Evolutionary conservation across 2,888 invertebrate genomes (phyloP).

Genomic region (Xestia ashworthii): DNA sequence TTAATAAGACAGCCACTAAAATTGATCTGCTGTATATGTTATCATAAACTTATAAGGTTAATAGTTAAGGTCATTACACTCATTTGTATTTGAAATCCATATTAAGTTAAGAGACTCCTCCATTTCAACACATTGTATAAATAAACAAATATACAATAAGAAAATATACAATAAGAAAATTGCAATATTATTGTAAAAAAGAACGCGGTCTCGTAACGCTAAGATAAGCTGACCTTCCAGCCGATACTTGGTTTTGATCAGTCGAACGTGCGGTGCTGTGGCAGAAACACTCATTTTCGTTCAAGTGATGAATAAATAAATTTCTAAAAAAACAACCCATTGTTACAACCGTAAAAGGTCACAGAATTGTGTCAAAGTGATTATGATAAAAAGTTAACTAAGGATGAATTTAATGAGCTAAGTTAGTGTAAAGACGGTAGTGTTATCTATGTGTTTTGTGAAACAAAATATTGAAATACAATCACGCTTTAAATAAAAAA

Average conservation of each 20-base stretch:
- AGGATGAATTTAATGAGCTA: not conserved
- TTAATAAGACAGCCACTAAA: not conserved
- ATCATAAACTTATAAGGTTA: not conserved
- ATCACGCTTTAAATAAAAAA: not conserved
- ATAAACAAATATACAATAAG: not conserved
- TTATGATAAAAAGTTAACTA: conserved; percentile 13
- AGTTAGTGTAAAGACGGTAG: not conserved
- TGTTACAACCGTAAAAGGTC: conserved; percentile 25
- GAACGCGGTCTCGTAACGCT: conserved; percentile 33
- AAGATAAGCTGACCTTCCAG: conserved; percentile 56
- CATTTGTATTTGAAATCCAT: not conserved
- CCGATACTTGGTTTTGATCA: conserved; percentile 30
- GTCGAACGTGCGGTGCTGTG: conserved; percentile 25
- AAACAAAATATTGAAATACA: not conserved
- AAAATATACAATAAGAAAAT: not conserved
- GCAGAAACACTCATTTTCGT: conserved; percentile 36
- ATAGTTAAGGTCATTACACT: not conserved
- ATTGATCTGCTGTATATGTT: not conserved
- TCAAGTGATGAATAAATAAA: conserved; percentile 1
- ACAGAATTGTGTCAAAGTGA: conserved; percentile 36
- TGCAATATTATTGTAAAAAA: conserved; percentile 26
- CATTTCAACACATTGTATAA: not conserved
- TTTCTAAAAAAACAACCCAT: conserved; percentile 16
- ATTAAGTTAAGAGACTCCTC: not conserved
- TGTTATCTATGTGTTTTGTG: conserved; percentile 6